A percentile compares a stretch with the other conserved stretches of the same genome.
phyloP scores from a whole-genome alignment of 1,140 invertebrate genomes.

The Drosophila sulfurigaster region DNA sequence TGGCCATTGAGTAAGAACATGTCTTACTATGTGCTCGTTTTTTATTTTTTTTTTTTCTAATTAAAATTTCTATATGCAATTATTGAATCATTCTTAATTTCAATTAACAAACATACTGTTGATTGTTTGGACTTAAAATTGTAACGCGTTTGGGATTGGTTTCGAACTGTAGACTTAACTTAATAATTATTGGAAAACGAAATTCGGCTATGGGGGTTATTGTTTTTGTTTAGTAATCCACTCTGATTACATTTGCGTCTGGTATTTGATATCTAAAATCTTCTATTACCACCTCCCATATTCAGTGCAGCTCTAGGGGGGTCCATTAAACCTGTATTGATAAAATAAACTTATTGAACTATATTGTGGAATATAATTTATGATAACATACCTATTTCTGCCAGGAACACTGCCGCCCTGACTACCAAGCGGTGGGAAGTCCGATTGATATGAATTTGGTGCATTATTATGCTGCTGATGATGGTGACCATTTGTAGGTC shows the following conservation, averaged over 20 bases:
- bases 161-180: constrained; percentile 42
- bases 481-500: constrained; percentile 60
- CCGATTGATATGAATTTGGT: constrained; percentile 85
- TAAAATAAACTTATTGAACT: no score
- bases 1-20: constrained; percentile 21
- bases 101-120: constrained; percentile 75
- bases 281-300: constrained; percentile 63
- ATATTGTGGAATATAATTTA: no score
- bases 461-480: constrained; percentile 60
- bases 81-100: constrained; percentile 67
- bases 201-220: constrained; percentile 68
- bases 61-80: constrained; percentile 62
- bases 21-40: not conserved
- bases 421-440: constrained; percentile 69
- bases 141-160: constrained; percentile 36
- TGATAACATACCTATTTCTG: constrained; percentile 59
- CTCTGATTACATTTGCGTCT: constrained; percentile 40
- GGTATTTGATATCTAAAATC: constrained; percentile 61
- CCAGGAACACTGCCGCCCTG: constrained; percentile 49
- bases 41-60: constrained; percentile 43
- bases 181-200: constrained; percentile 65
- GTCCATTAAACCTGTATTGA: constrained; percentile 58
- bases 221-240: constrained; percentile 16
- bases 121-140: constrained; percentile 50
- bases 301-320: constrained; percentile 57